Conservation (phyloP, 64 coral and sea anemone species). For the Platygyra sinensis region DNA sequence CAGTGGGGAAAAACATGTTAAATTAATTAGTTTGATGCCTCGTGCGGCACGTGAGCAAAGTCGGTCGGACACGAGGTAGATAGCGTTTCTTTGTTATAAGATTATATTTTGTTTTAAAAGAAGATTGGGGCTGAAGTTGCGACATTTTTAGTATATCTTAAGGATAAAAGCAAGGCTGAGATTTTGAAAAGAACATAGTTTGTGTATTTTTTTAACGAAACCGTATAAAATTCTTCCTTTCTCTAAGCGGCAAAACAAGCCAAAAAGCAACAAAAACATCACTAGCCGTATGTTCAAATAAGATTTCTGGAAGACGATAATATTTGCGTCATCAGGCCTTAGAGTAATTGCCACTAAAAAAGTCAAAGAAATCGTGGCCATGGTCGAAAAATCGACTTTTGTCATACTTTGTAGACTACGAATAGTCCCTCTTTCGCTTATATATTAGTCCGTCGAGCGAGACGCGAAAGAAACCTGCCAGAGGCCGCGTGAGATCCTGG, state of each 20-base stretch:
- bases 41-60: neutral
- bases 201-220: conserved; percentile 15
- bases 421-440: no score
- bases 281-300: neutral
- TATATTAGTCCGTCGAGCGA: no score
- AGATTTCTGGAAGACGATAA: no score
- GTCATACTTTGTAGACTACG: no score
- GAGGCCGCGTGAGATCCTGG: no score
- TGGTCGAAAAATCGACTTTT: no score
- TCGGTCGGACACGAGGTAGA: neutral
- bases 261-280: neutral
- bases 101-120: neutral
- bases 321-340: neutral
- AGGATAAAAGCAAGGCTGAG: conserved; percentile 1
- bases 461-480: no score
- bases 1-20: neutral
- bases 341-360: neutral
- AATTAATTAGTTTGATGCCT: neutral
- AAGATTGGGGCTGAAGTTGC: conserved; percentile 13
- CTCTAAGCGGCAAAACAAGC: conserved; percentile 9
- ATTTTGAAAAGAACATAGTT: conserved; percentile 30
- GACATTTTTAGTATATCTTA: conserved; percentile 6
- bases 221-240: conserved; percentile 22
- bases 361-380: no score
- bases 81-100: neutral